These are phyloP conservation scores for Xiphias gladius DNA, from an alignment of 2,113 vertebrate species.

Conservation along the genomic window DNA sequence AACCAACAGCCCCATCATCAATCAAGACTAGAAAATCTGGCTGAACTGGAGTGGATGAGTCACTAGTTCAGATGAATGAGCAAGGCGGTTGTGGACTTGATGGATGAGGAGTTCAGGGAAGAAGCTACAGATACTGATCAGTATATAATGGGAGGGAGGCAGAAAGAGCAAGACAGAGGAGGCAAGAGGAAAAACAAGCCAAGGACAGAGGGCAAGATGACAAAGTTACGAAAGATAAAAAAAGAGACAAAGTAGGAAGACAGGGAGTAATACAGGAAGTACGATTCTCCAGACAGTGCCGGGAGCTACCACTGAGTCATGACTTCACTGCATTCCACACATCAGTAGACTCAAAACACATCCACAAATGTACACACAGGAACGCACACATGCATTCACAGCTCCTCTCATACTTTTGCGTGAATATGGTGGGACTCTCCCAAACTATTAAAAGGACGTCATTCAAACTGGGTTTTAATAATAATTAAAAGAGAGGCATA, in stretches of 20 bases:
- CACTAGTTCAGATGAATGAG: slow-evolving; percentile 52
- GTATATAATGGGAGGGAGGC: slow-evolving; percentile 7
- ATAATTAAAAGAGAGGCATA: neutral
- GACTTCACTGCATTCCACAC: slow-evolving; percentile 34
- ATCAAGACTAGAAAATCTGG: slow-evolving; percentile 43
- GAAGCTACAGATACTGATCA: slow-evolving; percentile 46
- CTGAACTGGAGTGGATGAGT: slow-evolving; percentile 19
- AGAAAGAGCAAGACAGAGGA: slow-evolving; percentile 13
- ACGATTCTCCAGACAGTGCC: slow-evolving; percentile 31
- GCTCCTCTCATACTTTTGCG: neutral
- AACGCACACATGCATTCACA: slow-evolving; percentile 25
- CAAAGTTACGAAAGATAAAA: slow-evolving; percentile 8
- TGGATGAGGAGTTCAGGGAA: slow-evolving; percentile 41
- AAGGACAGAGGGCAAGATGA: slow-evolving; percentile 26
- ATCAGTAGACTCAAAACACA: slow-evolving; percentile 23
- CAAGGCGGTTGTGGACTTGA: slow-evolving; percentile 38
- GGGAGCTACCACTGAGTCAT: slow-evolving; percentile 34
- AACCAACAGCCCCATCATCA: slow-evolving; percentile 38
- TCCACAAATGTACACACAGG: slow-evolving; percentile 8
- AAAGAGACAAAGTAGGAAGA: slow-evolving; percentile 24
- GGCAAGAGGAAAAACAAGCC: slow-evolving; percentile 13
- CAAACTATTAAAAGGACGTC: slow-evolving; percentile 4
- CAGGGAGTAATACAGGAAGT: slow-evolving; percentile 21
- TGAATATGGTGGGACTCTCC: neutral
- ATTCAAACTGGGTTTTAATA: slow-evolving; percentile 14